Percentiles rank a stretch among this genome's conserved stretches.
Conservation (phyloP, 2,113 vertebrate genomes). For the Sapajus apella region DNA sequence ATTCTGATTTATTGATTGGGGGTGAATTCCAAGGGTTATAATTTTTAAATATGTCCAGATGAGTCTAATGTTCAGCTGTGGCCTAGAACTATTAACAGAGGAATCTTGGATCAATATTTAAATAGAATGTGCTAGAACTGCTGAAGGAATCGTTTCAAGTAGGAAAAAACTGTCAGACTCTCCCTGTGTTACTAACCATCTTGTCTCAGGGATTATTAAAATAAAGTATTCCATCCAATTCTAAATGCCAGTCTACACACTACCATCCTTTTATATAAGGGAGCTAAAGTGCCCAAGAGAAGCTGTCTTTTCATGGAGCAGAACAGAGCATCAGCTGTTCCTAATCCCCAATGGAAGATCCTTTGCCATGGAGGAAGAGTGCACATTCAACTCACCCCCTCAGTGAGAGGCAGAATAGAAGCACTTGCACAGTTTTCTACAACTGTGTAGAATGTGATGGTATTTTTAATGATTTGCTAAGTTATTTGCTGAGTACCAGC, state of each 20-base stretch:
- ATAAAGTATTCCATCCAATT: slow-evolving; percentile 3
- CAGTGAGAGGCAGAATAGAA: not conserved
- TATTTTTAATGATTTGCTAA: not conserved
- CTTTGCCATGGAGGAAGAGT: not conserved
- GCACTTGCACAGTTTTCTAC: not conserved
- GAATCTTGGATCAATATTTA: not conserved
- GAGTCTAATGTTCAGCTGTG: not conserved
- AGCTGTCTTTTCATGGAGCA: not conserved
- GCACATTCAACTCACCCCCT: not conserved
- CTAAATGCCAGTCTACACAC: not conserved
- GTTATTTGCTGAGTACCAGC: not conserved
- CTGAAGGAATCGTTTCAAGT: slow-evolving; percentile 12
- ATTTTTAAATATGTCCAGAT: not conserved
- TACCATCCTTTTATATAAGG: not conserved
- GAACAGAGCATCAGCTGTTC: not conserved
- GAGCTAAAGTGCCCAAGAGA: not conserved
- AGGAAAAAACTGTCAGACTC: not conserved
- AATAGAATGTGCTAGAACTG: not conserved
- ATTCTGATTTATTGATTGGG: not conserved
- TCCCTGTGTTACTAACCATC: slow-evolving; percentile 15
- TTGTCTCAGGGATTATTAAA: slow-evolving; percentile 15
- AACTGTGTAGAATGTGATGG: not conserved
- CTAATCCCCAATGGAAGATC: not conserved
- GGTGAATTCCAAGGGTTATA: not conserved
- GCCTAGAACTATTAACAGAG: not conserved